A percentile compares a stretch with the other conserved stretches of the same genome.
Evolutionary conservation across 92 coral and sea anemone genomes (phyloP).

Genomic region (Paragorgia papillata): DNA sequence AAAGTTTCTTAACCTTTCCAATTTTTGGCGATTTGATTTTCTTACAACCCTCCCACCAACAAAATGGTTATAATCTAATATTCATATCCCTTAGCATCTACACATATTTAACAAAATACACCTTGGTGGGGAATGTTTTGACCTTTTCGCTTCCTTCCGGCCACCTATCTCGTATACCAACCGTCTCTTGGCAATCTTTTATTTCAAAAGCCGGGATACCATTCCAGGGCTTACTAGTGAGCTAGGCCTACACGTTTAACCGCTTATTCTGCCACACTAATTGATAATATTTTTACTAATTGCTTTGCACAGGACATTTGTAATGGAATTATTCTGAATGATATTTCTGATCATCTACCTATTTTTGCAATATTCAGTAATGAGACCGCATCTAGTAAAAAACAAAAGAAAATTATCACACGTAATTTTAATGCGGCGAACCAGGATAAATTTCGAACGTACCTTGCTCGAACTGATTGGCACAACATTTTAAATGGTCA

Average conservation of each 20-base stretch:
- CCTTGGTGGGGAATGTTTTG: no score
- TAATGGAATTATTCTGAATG: conserved; percentile 39
- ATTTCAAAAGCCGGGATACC: no score
- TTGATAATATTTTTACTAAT: conserved; percentile 51
- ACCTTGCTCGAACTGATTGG: conserved; percentile 41
- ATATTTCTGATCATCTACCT: conserved; percentile 56
- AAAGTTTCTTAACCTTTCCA: no score
- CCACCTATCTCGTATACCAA: no score
- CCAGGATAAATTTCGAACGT: conserved; percentile 18
- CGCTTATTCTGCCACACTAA: conserved; percentile 45
- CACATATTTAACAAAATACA: no score
- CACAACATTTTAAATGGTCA: neutral
- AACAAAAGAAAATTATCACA: neutral
- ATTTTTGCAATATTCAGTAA: conserved; percentile 32
- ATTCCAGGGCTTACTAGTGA: no score
- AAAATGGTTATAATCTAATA: no score
- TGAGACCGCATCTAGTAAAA: neutral
- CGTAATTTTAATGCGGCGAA: conserved; percentile 15
- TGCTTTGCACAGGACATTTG: neutral
- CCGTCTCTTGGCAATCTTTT: no score
- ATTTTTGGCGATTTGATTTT: no score
- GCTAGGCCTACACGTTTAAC: conserved; percentile 40
- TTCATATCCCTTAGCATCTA: no score
- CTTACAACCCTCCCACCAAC: no score
- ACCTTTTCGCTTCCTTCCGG: no score